Evolutionary conservation across 2,113 vertebrate genomes (phyloP).

Genomic region (Phaethornis superciliosus): DNA sequence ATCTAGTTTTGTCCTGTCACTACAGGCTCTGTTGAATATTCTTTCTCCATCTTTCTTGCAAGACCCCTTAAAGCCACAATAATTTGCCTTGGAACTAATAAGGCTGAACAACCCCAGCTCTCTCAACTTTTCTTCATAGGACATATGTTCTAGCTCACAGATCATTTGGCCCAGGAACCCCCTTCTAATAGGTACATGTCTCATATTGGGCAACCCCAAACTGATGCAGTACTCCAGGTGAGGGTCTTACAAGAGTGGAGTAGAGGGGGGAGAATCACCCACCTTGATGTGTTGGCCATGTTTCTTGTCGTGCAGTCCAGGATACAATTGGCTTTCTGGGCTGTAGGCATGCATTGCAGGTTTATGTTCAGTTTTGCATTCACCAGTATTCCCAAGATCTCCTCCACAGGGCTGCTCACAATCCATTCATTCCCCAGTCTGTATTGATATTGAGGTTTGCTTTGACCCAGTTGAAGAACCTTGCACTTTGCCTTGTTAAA

Average conservation of each 20-base stretch:
- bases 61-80: too few species aligned
- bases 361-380: too few species aligned
- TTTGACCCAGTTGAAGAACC: not conserved
- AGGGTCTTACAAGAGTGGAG: not conserved
- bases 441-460: too few species aligned
- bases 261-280: not conserved
- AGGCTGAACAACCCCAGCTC: not conserved
- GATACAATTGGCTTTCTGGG: not conserved
- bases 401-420: too few species aligned
- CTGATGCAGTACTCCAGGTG: not conserved
- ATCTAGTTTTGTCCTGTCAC: not conserved
- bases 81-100: not conserved
- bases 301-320: not conserved
- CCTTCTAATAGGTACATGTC: not conserved
- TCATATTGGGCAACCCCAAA: not conserved
- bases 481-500: not conserved
- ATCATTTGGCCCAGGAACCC: not conserved
- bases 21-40: not conserved
- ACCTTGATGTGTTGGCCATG: accelerated
- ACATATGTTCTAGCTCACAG: not conserved
- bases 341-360: too few species aligned
- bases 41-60: not conserved
- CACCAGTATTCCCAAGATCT: too few species aligned
- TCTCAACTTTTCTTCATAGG: not conserved
- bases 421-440: too few species aligned